Conservation (phyloP, 2,113 vertebrate genomes). For the Asarcornis scutulata region DNA sequence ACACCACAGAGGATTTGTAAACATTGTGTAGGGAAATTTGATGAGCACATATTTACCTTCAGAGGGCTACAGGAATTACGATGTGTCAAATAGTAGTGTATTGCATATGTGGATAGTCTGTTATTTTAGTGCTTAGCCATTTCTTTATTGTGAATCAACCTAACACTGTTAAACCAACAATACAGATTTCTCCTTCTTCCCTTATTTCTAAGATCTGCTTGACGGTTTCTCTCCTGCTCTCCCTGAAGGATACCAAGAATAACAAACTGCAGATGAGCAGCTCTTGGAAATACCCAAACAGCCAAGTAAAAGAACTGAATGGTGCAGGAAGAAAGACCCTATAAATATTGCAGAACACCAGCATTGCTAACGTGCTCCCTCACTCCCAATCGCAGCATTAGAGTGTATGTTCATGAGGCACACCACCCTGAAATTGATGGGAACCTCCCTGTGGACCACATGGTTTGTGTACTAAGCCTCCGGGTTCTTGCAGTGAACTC, state of each 20-base stretch:
- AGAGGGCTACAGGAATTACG: background rate
- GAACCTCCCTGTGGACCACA: conserved; percentile 32
- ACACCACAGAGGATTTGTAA: conserved; percentile 19
- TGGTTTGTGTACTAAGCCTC: conserved; percentile 40
- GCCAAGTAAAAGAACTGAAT: conserved; percentile 17
- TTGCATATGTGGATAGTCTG: background rate
- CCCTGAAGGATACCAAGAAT: background rate
- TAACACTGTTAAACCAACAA: background rate
- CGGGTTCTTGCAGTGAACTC: conserved; percentile 32
- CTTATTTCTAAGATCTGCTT: background rate
- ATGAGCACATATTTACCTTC: conserved; percentile 39
- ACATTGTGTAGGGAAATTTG: background rate
- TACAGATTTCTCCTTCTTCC: background rate
- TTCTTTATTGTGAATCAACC: conserved; percentile 10
- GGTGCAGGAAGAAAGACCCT: background rate
- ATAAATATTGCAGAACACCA: conserved; percentile 40
- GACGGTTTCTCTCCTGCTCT: background rate
- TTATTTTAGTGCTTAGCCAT: conserved; percentile 4
- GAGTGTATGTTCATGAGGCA: background rate
- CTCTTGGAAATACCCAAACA: conserved; percentile 8
- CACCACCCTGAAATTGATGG: background rate
- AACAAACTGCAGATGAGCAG: background rate
- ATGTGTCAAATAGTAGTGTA: background rate
- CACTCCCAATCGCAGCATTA: conserved; percentile 8
- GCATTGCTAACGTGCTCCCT: conserved; percentile 33